Base-by-base conservation (phyloP, 2,888 invertebrate genomes). In the Mactromeris polynyma region DNA sequence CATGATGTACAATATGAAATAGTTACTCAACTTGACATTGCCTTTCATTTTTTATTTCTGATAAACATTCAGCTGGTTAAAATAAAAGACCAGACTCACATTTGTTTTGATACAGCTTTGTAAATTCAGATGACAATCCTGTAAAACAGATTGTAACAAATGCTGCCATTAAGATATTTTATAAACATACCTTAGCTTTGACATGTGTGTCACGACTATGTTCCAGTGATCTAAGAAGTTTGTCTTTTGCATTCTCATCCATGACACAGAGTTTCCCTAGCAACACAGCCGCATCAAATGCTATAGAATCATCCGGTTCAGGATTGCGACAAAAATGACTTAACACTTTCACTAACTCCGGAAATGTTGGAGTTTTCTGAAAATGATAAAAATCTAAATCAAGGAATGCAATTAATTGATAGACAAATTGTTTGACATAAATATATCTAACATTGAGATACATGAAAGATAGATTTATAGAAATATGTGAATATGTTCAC, bases 191-290 rank as follows among this genome's bases (percentile, higher is more conserved):
- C 94, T 95, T 94, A n/a, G 95, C 94, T 92, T 94, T 95, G 33
- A 94, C 90, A 89, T 95, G 95, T 58, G 94, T 95, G 87, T 96
- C 95, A 0, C 81, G 88, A 40, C 90, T 94, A 33, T 94, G 93
- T 51, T 94, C 90, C 9, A 96, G 87, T 26, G 95, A 91, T 40
- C 91, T 89, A 21, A 94, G 90, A 79, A 96, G 94, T 84, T 95
- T 94, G 40, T 88, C 86, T 85, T 94, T 94, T n/a, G 96, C 96
- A 91, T 95, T 94, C 40, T 94, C 93, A 88, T 96, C 95, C 31
- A 92, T 88, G 0, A 96, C 95, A 93, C 96, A 96, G 31, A 96
- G 90, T 83, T 94, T 94, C 1, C 96, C 96, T 26, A 96, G 94
- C 40, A 95, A 93, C 19, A 96, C 93, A 14, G 96, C 96, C 21